A percentile compares a stretch with the other conserved stretches of the same genome.
These are phyloP conservation scores for Paedocypris sp. DNA, from an alignment of 2,113 vertebrate species.

Conservation along the genomic window DNA sequence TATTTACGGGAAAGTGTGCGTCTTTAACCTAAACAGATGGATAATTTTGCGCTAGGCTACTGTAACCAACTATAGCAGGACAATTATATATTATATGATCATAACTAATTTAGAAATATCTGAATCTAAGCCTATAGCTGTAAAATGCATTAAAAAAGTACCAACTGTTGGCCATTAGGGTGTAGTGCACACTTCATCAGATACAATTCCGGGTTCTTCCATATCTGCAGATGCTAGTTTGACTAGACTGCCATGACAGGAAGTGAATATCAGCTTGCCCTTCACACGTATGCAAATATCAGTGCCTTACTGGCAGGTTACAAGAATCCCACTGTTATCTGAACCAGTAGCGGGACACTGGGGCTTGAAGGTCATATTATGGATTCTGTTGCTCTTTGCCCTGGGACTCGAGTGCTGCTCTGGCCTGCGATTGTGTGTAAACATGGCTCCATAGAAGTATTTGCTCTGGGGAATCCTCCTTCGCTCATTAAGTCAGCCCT, in stretches of 20 bases:
- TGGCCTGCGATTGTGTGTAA: not conserved
- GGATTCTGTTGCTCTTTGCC: conserved; percentile 44
- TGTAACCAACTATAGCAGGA: too few species aligned
- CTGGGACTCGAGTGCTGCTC: conserved; percentile 41
- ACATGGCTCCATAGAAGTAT: not conserved
- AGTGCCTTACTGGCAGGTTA: conserved; percentile 36
- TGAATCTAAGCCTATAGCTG: too few species aligned
- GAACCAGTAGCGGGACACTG: conserved; percentile 40
- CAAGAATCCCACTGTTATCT: conserved; percentile 40
- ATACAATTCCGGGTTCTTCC: too few species aligned
- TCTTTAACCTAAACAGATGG: too few species aligned
- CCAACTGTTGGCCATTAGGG: too few species aligned
- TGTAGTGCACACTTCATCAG: too few species aligned
- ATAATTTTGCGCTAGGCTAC: too few species aligned
- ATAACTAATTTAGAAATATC: too few species aligned
- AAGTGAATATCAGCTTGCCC: conserved; percentile 5
- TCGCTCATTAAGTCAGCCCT: conserved; percentile 10
- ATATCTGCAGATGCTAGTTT: not conserved
- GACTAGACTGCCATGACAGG: conserved; percentile 1
- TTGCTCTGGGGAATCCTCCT: not conserved
- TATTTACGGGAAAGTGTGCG: too few species aligned
- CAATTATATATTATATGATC: too few species aligned
- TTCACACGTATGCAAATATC: conserved; percentile 15
- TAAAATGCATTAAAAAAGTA: too few species aligned
- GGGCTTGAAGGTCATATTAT: conserved; percentile 48